Conservation (phyloP, 2,797 vertebrate species). For the Staurois parvus region DNA sequence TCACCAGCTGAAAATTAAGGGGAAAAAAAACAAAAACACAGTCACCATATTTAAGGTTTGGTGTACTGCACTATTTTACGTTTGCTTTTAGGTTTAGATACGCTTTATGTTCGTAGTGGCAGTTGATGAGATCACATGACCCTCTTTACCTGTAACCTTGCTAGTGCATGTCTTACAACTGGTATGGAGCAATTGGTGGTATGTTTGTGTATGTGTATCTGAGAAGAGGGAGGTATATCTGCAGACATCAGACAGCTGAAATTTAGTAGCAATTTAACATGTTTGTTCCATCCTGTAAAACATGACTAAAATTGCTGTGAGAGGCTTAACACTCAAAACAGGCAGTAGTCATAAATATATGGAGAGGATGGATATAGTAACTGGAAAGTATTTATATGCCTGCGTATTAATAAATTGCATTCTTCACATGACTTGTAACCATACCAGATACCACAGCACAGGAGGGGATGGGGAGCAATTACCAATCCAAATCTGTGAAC, state of each 20-base stretch:
- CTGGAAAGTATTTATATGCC: slow-evolving; percentile 64
- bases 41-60: too few species aligned
- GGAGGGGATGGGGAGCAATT: not conserved
- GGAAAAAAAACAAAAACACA: too few species aligned
- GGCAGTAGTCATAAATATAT: not conserved
- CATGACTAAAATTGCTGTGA: not conserved
- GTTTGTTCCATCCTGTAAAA: not conserved
- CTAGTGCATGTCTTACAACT: not conserved
- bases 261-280: not conserved
- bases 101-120: too few species aligned
- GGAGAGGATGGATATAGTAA: slow-evolving; percentile 60
- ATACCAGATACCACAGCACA: not conserved
- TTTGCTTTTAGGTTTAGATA: too few species aligned
- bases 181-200: not conserved
- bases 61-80: too few species aligned
- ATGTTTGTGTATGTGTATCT: too few species aligned
- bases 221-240: not conserved
- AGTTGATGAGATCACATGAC: not conserved
- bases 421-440: slow-evolving; percentile 36
- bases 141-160: not conserved
- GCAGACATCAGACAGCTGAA: not conserved
- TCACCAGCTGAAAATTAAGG: too few species aligned
- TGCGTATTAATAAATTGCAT: slow-evolving; percentile 60
- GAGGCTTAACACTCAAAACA: not conserved
- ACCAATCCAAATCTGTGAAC: slow-evolving; percentile 3